Conservation (phyloP, 2,797 vertebrate species). For the Crocodylus rhombifer region DNA sequence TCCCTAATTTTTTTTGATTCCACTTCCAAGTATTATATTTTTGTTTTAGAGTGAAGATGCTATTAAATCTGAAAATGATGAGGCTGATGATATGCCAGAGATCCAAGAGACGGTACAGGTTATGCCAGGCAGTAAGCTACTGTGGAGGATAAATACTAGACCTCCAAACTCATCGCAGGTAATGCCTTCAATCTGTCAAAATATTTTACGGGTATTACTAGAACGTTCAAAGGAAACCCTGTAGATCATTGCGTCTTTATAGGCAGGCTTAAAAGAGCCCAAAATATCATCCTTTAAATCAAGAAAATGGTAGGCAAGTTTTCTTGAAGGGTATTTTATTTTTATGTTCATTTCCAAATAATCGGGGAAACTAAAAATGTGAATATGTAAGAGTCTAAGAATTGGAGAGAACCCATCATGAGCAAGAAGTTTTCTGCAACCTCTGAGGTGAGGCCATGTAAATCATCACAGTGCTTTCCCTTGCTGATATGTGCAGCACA, state of each 20-base stretch:
- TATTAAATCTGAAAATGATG: slow-evolving; percentile 84
- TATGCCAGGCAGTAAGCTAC: slow-evolving; percentile 93
- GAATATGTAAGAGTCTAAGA: background rate
- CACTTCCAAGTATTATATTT: slow-evolving; percentile 19
- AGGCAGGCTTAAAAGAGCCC: background rate
- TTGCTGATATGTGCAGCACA: background rate
- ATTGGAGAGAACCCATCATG: background rate
- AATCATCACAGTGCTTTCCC: background rate
- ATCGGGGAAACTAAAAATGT: background rate
- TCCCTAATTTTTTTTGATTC: slow-evolving; percentile 9
- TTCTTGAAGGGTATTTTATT: background rate
- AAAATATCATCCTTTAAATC: background rate
- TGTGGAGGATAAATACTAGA: slow-evolving; percentile 94
- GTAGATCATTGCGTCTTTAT: background rate
- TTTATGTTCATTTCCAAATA: background rate
- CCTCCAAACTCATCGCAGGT: slow-evolving; percentile 92
- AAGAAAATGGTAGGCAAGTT: background rate
- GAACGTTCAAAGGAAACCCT: background rate
- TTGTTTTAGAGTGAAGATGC: slow-evolving; percentile 82
- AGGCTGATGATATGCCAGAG: slow-evolving; percentile 92
- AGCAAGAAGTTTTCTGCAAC: background rate
- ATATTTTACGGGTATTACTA: background rate
- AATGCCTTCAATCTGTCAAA: background rate
- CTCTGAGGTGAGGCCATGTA: background rate
- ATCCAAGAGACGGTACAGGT: slow-evolving; percentile 93